Evolutionary conservation across 1,140 invertebrate species (phyloP), one percentile per base, ranked within the genome.

Genomic region (Penaeus chinensis): DNA sequence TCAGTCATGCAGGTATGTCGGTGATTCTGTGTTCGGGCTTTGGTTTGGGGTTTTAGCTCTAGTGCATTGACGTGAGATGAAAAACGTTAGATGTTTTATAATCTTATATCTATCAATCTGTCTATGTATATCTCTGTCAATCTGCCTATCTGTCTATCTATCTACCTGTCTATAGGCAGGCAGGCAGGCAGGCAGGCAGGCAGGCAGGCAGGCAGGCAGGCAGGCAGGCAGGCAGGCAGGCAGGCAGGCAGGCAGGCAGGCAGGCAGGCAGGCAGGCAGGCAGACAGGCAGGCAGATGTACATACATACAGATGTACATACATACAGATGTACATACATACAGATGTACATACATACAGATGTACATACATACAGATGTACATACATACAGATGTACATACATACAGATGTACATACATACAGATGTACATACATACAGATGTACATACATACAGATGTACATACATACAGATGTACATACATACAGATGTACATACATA

Each of bases 1-100:
- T 95, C 27, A 94, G 93, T 90, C 94, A 95, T 90, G 93, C 92
- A 82, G 94, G 93, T 93, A 91, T 90, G 91, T 85, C 89, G 61
- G 1, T 22, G 10, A 63, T 42, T 2, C 13, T 7, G 76, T 19
- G 78, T 74, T 77, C 60, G 18, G 77, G 27, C 27, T 62, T 63
- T n/a, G 42, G 54, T 8, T 54, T 54, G 54, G 54, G 54, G 8
- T 16, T 54, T 2, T 13, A 54, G 8, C 54, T 54, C 5, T 54
- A 11, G 54, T 54, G 11, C 54, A 54, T 54, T 54, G 54, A 54
- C 16, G 11, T 0, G 47, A 47, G 47, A 47, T 47, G 47, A 13
- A 10, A 47, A 13, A 47, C 4, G 47, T 47, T 47, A 47, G 7
- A 7, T 47, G 47, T 47, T 13, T 47, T 47, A 47, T 47, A 47